These are phyloP conservation scores for Microtus montanus DNA, from an alignment of 2,113 vertebrate species.

Conservation along the genomic window DNA sequence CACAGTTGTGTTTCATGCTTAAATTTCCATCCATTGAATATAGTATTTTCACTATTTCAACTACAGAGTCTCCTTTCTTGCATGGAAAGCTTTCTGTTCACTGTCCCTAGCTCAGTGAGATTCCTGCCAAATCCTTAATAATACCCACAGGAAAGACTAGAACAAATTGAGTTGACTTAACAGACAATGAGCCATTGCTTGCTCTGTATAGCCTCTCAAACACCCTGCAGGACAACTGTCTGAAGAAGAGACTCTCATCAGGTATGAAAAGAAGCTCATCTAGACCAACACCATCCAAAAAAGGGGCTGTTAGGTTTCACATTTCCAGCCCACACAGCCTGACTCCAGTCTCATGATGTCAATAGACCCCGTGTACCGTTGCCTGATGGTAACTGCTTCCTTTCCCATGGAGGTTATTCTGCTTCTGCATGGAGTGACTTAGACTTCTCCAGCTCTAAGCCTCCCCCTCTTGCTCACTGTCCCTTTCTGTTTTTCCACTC, in stretches of 20 bases:
- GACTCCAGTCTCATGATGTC: neutral
- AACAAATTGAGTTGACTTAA: neutral
- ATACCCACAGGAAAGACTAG: neutral
- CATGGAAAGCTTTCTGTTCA: neutral
- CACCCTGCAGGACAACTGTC: neutral
- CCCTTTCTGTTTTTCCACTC: neutral
- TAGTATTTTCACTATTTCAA: neutral
- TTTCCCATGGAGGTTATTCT: neutral
- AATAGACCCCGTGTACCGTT: neutral
- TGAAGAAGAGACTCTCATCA: neutral
- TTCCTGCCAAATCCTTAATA: neutral
- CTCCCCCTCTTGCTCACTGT: neutral
- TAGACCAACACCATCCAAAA: neutral
- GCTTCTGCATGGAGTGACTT: neutral
- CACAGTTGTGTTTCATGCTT: neutral
- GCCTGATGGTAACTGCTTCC: neutral
- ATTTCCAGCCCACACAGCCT: neutral
- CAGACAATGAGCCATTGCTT: neutral
- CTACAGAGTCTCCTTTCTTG: neutral
- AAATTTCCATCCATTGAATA: slow-evolving; percentile 26
- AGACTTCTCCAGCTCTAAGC: neutral
- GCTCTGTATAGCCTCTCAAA: neutral
- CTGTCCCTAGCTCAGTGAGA: neutral
- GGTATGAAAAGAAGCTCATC: neutral
- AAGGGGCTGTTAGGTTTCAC: neutral